A percentile compares a stretch with the other conserved stretches of the same genome.
Conservation (phyloP, 2,888 invertebrate genomes). For the Tenthredo mesomela region DNA sequence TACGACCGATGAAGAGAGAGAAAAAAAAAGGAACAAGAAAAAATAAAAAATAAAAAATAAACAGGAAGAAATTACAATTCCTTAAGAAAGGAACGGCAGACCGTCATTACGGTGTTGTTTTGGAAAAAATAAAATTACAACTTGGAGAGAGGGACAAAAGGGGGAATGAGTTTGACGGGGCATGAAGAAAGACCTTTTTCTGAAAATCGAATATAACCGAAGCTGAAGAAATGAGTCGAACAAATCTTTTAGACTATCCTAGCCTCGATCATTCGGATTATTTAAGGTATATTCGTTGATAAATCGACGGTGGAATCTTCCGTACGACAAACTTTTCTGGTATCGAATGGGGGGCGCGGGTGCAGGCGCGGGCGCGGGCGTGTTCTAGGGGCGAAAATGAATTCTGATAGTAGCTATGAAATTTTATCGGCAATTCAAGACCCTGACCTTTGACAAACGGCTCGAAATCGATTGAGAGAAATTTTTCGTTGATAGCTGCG, state of each 20-base stretch:
- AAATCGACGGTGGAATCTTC: too few relatives aligned
- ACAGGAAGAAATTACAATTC: neutral
- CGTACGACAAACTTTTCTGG: neutral
- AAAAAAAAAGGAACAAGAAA: too few relatives aligned
- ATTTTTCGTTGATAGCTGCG: neutral
- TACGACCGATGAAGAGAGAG: neutral
- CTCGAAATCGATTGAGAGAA: neutral
- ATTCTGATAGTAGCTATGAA: constrained; percentile 35
- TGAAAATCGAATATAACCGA: neutral
- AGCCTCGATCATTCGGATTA: too few relatives aligned
- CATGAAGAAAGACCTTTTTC: neutral
- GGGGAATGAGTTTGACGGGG: too few relatives aligned
- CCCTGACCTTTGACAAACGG: constrained; percentile 25
- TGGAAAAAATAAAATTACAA: neutral
- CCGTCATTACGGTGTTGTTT: neutral
- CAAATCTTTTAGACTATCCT: too few relatives aligned
- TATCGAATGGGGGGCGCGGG: neutral
- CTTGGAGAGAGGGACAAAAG: neutral
- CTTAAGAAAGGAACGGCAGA: neutral
- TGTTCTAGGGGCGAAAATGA: neutral
- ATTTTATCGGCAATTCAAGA: constrained; percentile 11
- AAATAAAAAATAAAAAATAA: neutral
- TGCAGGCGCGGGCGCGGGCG: too few relatives aligned
- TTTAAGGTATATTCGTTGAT: too few relatives aligned
- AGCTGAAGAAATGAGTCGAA: too few relatives aligned